These are phyloP conservation scores for Spialia ferax DNA, from an alignment of 2,888 invertebrate genomes.

Conservation along the genomic window DNA sequence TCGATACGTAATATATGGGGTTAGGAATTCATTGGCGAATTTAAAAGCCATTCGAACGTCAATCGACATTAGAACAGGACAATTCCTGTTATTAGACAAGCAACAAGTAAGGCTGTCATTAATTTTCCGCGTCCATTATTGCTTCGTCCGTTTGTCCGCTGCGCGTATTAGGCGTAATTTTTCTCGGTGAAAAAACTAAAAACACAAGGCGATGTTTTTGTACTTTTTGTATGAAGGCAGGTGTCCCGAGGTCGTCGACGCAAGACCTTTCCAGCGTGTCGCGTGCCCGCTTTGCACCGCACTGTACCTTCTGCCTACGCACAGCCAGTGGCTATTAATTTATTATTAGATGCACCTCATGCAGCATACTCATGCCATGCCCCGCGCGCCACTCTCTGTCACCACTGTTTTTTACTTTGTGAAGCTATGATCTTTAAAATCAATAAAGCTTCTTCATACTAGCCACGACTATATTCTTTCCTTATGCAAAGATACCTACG, in stretches of 20 bases:
- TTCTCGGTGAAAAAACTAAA: constrained; percentile 29
- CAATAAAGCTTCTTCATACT: no score
- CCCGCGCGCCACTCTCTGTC: no score
- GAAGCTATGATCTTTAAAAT: no score
- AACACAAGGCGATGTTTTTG: constrained; percentile 21
- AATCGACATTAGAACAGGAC: constrained; percentile 32
- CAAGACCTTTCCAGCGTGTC: constrained; percentile 78
- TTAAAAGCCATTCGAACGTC: constrained; percentile 35
- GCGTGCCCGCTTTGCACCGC: constrained; percentile 59
- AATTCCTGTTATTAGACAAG: constrained; percentile 34
- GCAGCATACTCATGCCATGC: constrained; percentile 44
- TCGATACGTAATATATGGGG: constrained; percentile 21
- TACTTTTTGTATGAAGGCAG: constrained; percentile 55
- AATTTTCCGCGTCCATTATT: constrained; percentile 17
- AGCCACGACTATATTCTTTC: no score
- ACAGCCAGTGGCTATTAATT: constrained; percentile 44
- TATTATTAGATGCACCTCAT: constrained; percentile 24
- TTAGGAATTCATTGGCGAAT: constrained; percentile 11
- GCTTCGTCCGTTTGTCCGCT: constrained; percentile 16
- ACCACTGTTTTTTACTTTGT: no score
- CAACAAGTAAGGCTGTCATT: constrained; percentile 24
- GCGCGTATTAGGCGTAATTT: constrained; percentile 27
- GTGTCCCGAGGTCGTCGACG: constrained; percentile 75
- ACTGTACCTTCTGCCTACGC: constrained; percentile 50
- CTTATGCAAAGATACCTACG: no score